Percentiles rank a stretch among this genome's conserved stretches.
Evolutionary conservation across 2,113 vertebrate genomes (phyloP).

Genomic region (Syngnathus typhle): DNA sequence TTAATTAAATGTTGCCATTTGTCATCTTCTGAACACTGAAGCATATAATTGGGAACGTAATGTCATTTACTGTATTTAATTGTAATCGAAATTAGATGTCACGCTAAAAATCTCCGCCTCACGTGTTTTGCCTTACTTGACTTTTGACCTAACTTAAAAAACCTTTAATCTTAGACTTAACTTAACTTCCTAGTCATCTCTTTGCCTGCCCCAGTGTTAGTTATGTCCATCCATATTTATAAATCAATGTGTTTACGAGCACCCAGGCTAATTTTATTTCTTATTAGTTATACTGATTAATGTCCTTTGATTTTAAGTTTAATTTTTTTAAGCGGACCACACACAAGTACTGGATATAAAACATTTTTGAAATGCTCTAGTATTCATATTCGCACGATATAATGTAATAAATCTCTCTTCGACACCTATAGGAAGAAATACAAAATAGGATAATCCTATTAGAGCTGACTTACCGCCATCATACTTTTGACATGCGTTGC

Average conservation of each 20-base stretch:
- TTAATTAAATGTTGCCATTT: not conserved
- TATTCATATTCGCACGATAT: not conserved
- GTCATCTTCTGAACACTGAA: not conserved
- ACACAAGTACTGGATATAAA: not conserved
- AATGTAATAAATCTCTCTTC: not conserved
- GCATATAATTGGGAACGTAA: too few species aligned
- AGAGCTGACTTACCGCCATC: constrained; percentile 13
- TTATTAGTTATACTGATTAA: not conserved
- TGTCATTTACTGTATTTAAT: too few species aligned
- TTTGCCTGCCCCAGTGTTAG: not conserved
- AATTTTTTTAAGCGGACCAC: not conserved
- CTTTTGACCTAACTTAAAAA: too few species aligned
- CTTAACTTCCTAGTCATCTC: not conserved
- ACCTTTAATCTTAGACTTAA: too few species aligned
- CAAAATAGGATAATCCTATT: constrained; percentile 18
- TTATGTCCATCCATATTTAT: not conserved
- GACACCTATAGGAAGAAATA: not conserved
- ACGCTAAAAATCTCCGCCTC: too few species aligned
- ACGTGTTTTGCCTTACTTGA: too few species aligned
- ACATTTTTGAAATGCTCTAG: not conserved
- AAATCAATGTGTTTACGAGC: not conserved
- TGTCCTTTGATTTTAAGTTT: not conserved
- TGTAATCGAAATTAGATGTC: too few species aligned
- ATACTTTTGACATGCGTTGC: constrained; percentile 10
- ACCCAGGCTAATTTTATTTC: not conserved